phyloP scores from a whole-genome alignment of 1,140 invertebrate genomes.

The Lasioglossum baleicum region DNA sequence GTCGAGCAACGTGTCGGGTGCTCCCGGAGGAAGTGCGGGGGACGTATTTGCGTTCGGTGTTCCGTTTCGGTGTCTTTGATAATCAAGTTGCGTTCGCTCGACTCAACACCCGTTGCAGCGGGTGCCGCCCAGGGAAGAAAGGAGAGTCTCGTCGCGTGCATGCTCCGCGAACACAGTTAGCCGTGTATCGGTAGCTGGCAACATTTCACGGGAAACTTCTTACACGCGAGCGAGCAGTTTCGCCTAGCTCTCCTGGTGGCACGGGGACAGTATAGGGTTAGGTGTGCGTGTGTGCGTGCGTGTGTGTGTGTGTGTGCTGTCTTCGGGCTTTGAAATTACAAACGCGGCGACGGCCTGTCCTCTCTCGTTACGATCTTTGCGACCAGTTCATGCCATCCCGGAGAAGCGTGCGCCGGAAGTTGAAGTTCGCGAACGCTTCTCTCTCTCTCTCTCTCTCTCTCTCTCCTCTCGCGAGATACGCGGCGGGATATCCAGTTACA shows the following conservation, averaged over 20 bases:
- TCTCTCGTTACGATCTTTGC: conserved; percentile 57
- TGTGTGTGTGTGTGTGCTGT: conserved; percentile 1
- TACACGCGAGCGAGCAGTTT: conserved; percentile 56
- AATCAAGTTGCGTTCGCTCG: conserved; percentile 21
- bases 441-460: too few relatives aligned
- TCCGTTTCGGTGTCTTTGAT: conserved; percentile 23
- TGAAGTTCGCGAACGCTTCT: conserved; percentile 27
- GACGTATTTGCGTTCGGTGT: neutral
- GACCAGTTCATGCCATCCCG: conserved; percentile 21
- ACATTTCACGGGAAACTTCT: conserved; percentile 58
- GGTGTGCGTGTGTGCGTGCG: neutral
- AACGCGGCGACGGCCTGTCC: conserved; percentile 55
- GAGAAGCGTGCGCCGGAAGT: conserved; percentile 21
- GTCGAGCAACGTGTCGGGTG: too few relatives aligned
- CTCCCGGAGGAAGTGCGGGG: too few relatives aligned
- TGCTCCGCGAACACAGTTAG: neutral
- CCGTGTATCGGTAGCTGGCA: conserved; percentile 29
- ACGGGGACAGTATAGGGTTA: neutral
- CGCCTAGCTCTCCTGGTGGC: neutral
- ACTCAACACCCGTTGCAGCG: neutral
- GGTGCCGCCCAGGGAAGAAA: neutral
- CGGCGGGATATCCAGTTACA: conserved; percentile 23
- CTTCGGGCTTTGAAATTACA: conserved; percentile 60
- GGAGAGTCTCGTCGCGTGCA: neutral
- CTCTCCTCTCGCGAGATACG: neutral